Base-by-base conservation (phyloP, 1,140 invertebrate species). In the Lamellibrachia luymesi region DNA sequence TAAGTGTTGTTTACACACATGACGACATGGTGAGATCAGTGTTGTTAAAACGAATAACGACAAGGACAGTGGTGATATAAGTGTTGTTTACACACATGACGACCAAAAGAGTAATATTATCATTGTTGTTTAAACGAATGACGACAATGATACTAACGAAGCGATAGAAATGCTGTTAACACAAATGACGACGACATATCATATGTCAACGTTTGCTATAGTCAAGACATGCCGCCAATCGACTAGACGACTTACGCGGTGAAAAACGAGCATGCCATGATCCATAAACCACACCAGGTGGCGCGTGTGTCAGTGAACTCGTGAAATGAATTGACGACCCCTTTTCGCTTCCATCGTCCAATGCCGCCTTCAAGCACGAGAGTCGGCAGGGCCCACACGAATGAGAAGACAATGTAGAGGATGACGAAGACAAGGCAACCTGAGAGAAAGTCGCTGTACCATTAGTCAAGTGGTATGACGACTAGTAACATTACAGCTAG, bases 331-430 rank as follows among this genome's bases (percentile, higher is more conserved):
- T 94, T 94, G 90, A 96, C 94, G 4, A 95, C 94, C 7, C 95
- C 94, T 27, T 94, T 94, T 92, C 95, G 94, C 7, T 95, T 95
- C 94, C 94, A 96, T 27, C 96, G 93, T 7, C 96, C 96, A 22
- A 95, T 95, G 13, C 94, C 95, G 94, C 96, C 96, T 93, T 96
- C 96, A 4, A 96, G 93, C 51, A 95, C 56, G 10, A 95, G 92
- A 93, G 96, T 94, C 4, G 96, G 96, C 25, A 94, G 94, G 5
- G 95, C 95, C 96, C 96, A 96, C 0, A 95, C 91, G 49, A 96
- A 93, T 38, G 96, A 93, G 94, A 96, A 96, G n/a, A 95, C 0
- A 5, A 95, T 22, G 95, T 95, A 96, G 2, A 95, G 94, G 17
- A 96, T 89, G 27, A 96, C 93, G 93, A 96, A 96, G 10, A 95